Evolutionary conservation across 2,888 invertebrate species (phyloP).

Genomic region (Drosophila sordidapex): DNA sequence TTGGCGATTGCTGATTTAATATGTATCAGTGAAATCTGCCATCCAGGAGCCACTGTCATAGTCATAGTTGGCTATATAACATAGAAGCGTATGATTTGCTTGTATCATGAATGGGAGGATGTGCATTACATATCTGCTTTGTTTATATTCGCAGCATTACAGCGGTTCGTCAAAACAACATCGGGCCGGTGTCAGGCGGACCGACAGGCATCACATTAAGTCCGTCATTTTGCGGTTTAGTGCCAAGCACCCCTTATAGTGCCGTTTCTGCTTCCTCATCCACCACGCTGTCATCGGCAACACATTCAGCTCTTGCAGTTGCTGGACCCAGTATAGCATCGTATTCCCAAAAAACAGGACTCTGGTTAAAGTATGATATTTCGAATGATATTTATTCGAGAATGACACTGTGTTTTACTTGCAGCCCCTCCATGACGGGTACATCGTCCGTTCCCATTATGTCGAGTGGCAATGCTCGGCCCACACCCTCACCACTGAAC

Average conservation of each 20-base stretch:
- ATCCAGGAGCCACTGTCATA: not conserved
- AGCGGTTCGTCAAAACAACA: slow-evolving; percentile 45
- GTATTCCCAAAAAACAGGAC: slow-evolving; percentile 78
- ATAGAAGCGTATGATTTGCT: not conserved
- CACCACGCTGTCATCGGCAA: slow-evolving; percentile 38
- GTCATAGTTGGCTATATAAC: not conserved
- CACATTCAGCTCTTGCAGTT: slow-evolving; percentile 49
- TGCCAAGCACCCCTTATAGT: slow-evolving; percentile 42
- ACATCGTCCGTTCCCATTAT: slow-evolving; percentile 85
- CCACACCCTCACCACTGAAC: slow-evolving; percentile 86
- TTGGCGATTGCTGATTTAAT: not conserved
- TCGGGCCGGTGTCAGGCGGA: slow-evolving; percentile 28
- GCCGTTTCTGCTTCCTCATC: slow-evolving; percentile 42
- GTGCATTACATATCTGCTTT: not conserved
- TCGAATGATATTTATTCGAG: not conserved
- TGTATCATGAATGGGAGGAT: not conserved
- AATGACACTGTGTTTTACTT: slow-evolving; percentile 9
- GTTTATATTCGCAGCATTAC: slow-evolving; percentile 39
- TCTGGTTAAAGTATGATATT: slow-evolving; percentile 81
- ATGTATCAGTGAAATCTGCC: not conserved
- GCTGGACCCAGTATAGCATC: slow-evolving; percentile 39
- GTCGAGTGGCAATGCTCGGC: slow-evolving; percentile 85
- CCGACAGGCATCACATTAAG: slow-evolving; percentile 44
- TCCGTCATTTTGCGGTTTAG: slow-evolving; percentile 38
- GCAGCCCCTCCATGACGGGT: slow-evolving; percentile 66